Conservation (phyloP, 2,113 vertebrate genomes). For the Eptesicus fuscus region DNA sequence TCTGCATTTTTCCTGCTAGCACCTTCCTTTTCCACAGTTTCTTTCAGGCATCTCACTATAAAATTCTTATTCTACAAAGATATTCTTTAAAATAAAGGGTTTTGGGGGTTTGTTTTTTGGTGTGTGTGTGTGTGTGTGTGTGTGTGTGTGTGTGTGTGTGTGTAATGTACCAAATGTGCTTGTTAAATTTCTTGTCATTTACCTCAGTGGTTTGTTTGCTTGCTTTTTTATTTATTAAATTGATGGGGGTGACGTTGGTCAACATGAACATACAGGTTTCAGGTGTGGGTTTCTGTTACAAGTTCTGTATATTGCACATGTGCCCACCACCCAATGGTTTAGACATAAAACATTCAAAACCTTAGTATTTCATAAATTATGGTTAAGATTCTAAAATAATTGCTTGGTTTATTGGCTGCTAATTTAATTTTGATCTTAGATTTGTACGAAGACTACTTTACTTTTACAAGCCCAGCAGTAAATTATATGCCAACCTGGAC, state of each 20-base stretch:
- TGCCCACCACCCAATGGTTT: background rate
- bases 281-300: too few relatives aligned
- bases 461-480: constrained; percentile 98
- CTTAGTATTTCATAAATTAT: background rate
- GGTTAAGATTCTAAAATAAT: constrained; percentile 7
- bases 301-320: too few relatives aligned
- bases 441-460: constrained; percentile 95
- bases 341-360: constrained; percentile 12
- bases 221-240: too few relatives aligned
- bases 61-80: background rate
- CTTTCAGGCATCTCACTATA: background rate
- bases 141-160: background rate
- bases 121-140: too few relatives aligned
- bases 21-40: background rate
- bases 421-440: constrained; percentile 78
- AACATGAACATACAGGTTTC: too few relatives aligned
- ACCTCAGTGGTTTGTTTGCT: background rate
- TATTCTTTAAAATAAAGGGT: background rate
- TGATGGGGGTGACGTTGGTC: too few relatives aligned
- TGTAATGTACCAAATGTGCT: background rate
- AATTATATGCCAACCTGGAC: constrained; percentile 92
- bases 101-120: background rate
- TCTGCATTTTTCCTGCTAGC: background rate
- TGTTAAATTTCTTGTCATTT: constrained; percentile 35
- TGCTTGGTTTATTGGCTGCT: background rate